These are phyloP conservation scores for Sorex araneus DNA, from an alignment of 2,113 vertebrate species.

Conservation along the genomic window DNA sequence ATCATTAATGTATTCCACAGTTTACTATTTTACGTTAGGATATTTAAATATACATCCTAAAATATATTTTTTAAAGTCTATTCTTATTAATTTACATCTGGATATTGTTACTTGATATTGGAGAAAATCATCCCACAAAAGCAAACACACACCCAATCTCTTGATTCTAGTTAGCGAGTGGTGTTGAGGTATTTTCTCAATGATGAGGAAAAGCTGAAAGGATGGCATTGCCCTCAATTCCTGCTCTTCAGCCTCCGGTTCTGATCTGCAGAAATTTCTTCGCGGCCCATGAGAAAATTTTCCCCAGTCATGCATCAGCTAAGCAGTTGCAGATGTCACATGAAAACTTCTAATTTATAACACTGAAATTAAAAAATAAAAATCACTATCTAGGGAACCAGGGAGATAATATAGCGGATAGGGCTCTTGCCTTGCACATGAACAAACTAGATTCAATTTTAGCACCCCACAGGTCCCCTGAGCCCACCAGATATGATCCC, in stretches of 20 bases:
- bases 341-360: too few relatives aligned
- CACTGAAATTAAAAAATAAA: too few relatives aligned
- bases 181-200: constrained; percentile 17
- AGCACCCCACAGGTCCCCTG: background rate
- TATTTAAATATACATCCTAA: background rate
- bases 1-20: constrained; percentile 8
- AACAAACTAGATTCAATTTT: background rate
- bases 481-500: too few relatives aligned
- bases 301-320: too few relatives aligned
- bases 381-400: too few relatives aligned
- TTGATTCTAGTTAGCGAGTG: constrained; percentile 29
- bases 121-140: constrained; percentile 66
- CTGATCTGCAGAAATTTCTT: too few relatives aligned
- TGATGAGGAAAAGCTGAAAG: constrained; percentile 53
- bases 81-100: constrained; percentile 48
- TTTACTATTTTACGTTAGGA: constrained; percentile 61
- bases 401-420: background rate
- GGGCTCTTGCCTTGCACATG: too few relatives aligned
- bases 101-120: constrained; percentile 16
- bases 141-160: constrained; percentile 43
- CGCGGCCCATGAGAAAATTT: too few relatives aligned
- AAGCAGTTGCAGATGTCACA: too few relatives aligned
- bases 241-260: too few relatives aligned
- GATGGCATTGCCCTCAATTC: background rate
- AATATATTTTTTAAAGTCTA: constrained; percentile 25